Base-by-base conservation (phyloP, 2,888 invertebrate genomes). In the Latrodectus hesperus region DNA sequence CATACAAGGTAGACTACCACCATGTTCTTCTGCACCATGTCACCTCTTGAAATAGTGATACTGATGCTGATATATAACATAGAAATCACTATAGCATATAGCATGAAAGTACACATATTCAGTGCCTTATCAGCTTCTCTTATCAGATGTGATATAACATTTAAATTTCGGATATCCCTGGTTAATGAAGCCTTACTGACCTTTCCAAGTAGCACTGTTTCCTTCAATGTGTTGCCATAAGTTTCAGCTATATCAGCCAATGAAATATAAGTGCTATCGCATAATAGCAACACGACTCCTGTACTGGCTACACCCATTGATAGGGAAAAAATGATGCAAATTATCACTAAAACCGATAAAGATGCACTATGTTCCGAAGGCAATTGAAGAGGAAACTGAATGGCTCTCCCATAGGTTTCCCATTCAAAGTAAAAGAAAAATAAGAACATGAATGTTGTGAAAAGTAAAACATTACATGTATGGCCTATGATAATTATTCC, bases 31-130 rank as follows among this genome's bases (percentile, higher is more conserved):
- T 71, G 51, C 9, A 76, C 60, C 10, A 68, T 77, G 8, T 68
- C 60, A 10, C 77, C 76, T 22, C 60, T 71, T 14, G 76, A 76
- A 22, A 76, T 16, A 22, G 49, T 64, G 16, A 83, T 76, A n/a
- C 83, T 83, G n/a, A 83, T 52, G 8, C 71, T 51, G 10, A 76
- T 76, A 38, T 83, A 83, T 1, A 83, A 71, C n/a, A 60, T 10
- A n/a, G 60, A 64, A 22, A 72, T 71, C n/a, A 83, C 60, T 64
- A 83, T 83, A 8, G 71, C 83, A 8, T 83, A 83, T 8, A 83
- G 71, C 17, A 83, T 26, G 0, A 83, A 12, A 0, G 71, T n/a
- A 17, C 83, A 77, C 4, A 26, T 52, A 8, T 53, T 83, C n/a
- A 83, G 17, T 8, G 76, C 64, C 9, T n/a, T 51, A 10, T 83